These are phyloP conservation scores for Elachura formosa DNA, from an alignment of 2,113 vertebrate genomes.

Conservation along the genomic window DNA sequence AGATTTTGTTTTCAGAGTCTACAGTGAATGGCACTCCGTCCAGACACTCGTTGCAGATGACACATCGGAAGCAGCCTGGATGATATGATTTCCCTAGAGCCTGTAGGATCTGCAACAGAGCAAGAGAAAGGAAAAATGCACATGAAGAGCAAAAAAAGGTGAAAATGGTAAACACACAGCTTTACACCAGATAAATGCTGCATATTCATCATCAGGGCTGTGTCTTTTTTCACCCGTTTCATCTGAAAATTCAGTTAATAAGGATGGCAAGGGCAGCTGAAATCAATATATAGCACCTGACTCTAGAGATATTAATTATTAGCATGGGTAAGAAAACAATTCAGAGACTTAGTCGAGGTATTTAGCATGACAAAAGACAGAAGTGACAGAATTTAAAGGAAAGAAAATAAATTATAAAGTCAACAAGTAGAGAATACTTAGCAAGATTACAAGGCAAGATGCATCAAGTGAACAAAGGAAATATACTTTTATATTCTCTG, in stretches of 20 bases:
- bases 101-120: slow-evolving; percentile 85
- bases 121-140: not conserved
- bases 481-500: not conserved
- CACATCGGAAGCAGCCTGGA: slow-evolving; percentile 92
- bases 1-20: slow-evolving; percentile 94
- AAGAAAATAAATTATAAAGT: not conserved
- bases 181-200: not conserved
- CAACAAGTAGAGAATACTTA: not conserved
- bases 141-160: not conserved
- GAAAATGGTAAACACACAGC: not conserved
- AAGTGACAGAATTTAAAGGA: not conserved
- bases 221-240: not conserved
- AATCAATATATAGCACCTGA: not conserved
- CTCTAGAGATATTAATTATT: not conserved
- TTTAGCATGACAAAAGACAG: not conserved
- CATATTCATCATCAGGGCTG: not conserved
- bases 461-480: not conserved
- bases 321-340: not conserved
- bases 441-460: not conserved
- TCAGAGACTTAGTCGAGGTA: not conserved
- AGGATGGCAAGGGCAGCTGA: not conserved
- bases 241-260: not conserved
- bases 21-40: slow-evolving; percentile 96
- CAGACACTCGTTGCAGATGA: slow-evolving; percentile 92
- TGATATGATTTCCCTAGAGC: slow-evolving; percentile 95